Evolutionary conservation across 2,797 vertebrate genomes (phyloP).

Genomic region (Myoxocephalus aenaeus): DNA sequence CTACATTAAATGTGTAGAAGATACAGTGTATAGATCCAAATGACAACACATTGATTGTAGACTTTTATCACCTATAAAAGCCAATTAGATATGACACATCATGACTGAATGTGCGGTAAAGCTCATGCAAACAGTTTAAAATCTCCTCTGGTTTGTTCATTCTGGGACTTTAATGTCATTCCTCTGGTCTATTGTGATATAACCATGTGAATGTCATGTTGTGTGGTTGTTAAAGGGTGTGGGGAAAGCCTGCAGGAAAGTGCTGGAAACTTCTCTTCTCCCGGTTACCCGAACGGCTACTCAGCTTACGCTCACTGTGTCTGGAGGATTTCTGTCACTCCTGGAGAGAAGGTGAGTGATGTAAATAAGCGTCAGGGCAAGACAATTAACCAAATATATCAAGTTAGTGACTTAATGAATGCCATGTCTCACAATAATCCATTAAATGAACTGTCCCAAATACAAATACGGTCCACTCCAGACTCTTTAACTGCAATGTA

Average conservation of each 20-base stretch:
- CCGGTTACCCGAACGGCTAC: slow-evolving; percentile 94
- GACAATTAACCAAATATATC: neutral
- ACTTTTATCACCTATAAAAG: neutral
- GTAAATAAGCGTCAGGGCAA: neutral
- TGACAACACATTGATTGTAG: neutral
- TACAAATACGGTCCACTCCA: neutral
- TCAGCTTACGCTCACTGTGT: slow-evolving; percentile 94
- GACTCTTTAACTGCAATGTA: neutral
- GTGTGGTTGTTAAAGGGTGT: slow-evolving; percentile 83
- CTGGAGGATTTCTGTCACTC: slow-evolving; percentile 97
- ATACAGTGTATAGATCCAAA: neutral
- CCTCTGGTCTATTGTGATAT: neutral
- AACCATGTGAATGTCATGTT: neutral
- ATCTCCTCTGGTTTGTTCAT: neutral
- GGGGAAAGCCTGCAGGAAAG: slow-evolving; percentile 96
- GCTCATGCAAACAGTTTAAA: neutral
- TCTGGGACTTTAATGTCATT: neutral
- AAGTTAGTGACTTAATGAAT: neutral
- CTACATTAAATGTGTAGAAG: slow-evolving; percentile 10
- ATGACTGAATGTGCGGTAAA: neutral
- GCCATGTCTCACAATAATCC: neutral
- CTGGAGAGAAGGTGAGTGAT: slow-evolving; percentile 92
- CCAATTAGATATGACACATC: neutral
- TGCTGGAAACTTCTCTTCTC: slow-evolving; percentile 95
- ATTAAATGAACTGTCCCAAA: neutral